A percentile compares a stretch with the other conserved stretches of the same genome.
Conservation (phyloP, 2,113 vertebrate species). For the Epinephelus moara region DNA sequence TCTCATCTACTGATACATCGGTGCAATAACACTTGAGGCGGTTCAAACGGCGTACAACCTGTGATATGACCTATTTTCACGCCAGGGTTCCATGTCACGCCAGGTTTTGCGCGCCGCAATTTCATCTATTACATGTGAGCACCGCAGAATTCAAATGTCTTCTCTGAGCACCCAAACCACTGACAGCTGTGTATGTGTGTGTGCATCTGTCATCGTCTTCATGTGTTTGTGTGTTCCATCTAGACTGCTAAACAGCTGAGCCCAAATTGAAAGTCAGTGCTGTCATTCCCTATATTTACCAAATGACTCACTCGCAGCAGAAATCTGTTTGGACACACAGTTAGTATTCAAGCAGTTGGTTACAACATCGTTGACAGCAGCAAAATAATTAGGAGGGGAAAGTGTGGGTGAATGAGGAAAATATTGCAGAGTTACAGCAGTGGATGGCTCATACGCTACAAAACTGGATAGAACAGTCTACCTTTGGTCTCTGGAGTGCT, state of each 20-base stretch:
- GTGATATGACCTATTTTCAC: slow-evolving; percentile 72
- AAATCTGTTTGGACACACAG: slow-evolving; percentile 75
- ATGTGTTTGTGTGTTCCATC: slow-evolving; percentile 65
- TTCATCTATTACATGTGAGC: slow-evolving; percentile 53
- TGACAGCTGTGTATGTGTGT: slow-evolving; percentile 63
- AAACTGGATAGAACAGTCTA: slow-evolving; percentile 3
- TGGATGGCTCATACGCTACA: background rate
- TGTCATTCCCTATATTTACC: slow-evolving; percentile 77
- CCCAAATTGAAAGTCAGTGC: slow-evolving; percentile 77
- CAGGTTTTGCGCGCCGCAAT: slow-evolving; percentile 57
- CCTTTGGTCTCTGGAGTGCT: slow-evolving; percentile 11
- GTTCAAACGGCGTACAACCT: slow-evolving; percentile 55
- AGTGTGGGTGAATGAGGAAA: slow-evolving; percentile 42
- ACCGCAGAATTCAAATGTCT: slow-evolving; percentile 64
- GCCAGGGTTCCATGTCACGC: slow-evolving; percentile 54
- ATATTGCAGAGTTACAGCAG: slow-evolving; percentile 19
- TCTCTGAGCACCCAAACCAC: slow-evolving; percentile 46
- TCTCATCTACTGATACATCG: slow-evolving; percentile 62
- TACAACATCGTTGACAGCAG: slow-evolving; percentile 68
- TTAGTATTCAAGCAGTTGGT: slow-evolving; percentile 69
- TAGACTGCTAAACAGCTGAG: slow-evolving; percentile 81
- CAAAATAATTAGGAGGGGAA: slow-evolving; percentile 61
- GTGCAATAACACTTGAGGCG: slow-evolving; percentile 66
- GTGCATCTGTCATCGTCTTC: slow-evolving; percentile 50
- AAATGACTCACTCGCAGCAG: slow-evolving; percentile 73